A percentile compares a stretch with the other conserved stretches of the same genome.
Conservation (phyloP, 2,797 vertebrate genomes). For the Masticophis lateralis region DNA sequence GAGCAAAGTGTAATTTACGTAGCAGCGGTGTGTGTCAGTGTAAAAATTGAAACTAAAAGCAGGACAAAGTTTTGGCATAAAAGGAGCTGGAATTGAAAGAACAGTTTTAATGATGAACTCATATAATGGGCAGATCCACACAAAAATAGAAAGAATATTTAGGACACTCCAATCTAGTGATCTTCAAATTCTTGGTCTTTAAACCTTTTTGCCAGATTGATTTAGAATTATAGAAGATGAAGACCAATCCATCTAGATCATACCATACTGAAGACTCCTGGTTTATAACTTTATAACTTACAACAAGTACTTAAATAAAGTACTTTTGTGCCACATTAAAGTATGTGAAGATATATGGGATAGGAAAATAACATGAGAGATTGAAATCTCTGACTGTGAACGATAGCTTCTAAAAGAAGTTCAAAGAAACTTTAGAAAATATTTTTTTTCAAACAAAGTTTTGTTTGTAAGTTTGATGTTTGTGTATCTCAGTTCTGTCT, state of each 20-base stretch:
- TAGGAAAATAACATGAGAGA: not conserved
- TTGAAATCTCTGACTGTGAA: not conserved
- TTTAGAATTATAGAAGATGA: not conserved
- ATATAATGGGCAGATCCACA: not conserved
- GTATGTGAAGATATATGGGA: not conserved
- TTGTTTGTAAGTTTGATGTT: not conserved
- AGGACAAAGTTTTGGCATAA: not conserved
- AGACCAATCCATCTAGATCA: not conserved
- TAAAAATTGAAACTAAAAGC: not conserved
- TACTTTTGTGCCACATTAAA: not conserved
- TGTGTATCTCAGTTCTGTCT: not conserved
- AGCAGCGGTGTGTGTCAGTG: not conserved
- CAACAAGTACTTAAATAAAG: not conserved
- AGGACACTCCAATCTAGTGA: not conserved
- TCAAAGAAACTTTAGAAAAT: not conserved
- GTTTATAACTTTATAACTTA: not conserved
- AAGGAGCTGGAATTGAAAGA: not conserved
- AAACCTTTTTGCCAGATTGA: not conserved
- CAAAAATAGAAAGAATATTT: not conserved
- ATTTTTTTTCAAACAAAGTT: not conserved
- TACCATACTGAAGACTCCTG: not conserved
- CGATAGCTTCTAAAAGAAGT: not conserved
- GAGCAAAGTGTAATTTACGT: not conserved
- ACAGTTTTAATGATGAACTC: not conserved
- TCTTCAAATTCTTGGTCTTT: not conserved